Base-by-base conservation (phyloP, 1,140 invertebrate species). In the Adoxophyes honmai region DNA sequence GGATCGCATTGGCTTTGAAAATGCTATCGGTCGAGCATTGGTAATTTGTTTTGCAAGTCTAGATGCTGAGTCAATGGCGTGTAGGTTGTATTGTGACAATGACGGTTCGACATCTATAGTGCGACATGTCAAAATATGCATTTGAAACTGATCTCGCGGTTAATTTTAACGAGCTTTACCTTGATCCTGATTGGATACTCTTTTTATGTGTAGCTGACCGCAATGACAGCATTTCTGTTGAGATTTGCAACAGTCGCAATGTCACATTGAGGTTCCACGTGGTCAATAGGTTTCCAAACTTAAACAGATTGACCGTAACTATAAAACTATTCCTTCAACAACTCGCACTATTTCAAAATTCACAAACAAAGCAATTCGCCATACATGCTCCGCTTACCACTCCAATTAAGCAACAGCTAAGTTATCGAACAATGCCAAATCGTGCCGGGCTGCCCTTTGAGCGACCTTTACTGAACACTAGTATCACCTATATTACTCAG, bases 401-500 rank as follows among this genome's bases (percentile, higher is more conserved):
- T 48, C 21, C 16, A 48, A 48, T 48, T 48, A 48, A 48, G 42
- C 42, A 48, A 48, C 42, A 28, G 21, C 42, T 7, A 21, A 48
- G 16, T 21, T 28, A 48, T 52, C 7, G 42, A 55, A 60, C 51
- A 56, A 44, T 61, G 36, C 14, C 28, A 33, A 55, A 61, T 73
- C 70, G 64, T 71, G 71, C 64, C 34, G 57, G 52, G 58, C 52
- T 68, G 63, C 60, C 64, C 67, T 64, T 70, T 68, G 55, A 52
- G 35, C 28, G 52, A 42, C 44, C 51, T 57, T 70, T 69, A 14
- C 48, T 34, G 21, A 35, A 15, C 28, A 52, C 21, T 74, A 72
- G 68, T 60, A 66, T 42, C 37, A 51, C 58, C 57, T 70, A 60
- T 73, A 74, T 70, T 63, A 66, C 59, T 70, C 66, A 59, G 58